Base-by-base conservation (phyloP, 2,888 invertebrate species). In the Hyposoter dolosus region DNA sequence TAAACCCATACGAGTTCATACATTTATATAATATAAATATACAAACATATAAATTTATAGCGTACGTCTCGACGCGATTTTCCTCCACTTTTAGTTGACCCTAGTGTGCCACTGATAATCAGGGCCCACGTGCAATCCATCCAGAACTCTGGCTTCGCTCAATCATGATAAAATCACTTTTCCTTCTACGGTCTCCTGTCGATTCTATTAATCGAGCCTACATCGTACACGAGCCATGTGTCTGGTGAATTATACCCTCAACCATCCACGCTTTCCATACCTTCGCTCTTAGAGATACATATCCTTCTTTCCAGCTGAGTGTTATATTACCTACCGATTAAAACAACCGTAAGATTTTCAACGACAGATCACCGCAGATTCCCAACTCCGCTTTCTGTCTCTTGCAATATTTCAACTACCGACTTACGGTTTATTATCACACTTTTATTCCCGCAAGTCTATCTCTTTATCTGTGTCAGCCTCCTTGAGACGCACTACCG, bases 131-230 rank as follows among this genome's bases (percentile, higher is more conserved):
- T 43, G 56, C 35, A 40, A 66, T 56, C 60, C 65, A 19, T 50
- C 60, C 32, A 56, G 43, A 68, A 68, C 72, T 78, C 78, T 76
- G 76, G 72, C 71, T 35, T 53, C 81, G 69, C 75, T 76, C 63
- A 69, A 83, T 76, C 77, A 23, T 74, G 84, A 78, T 72, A 85
- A 77, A 81, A 82, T 87, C 83, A 83, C 85, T 85, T 87, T 81
- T 87, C 85, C 85, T 87, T 81, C 78, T 82, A 79, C 65, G 78
- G 87, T 53, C 83, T 72, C 68, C 68, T 56, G 74, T 83, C 85
- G 71, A 83, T 83, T 72, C 75, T 80, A 40, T 83, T 85, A 71
- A 85, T 83, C 85, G 83, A 85, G 72, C 47, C 66, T 47, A 66
- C 72, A 60, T 50, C 63, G 56, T 63, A n/a, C 23, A 23, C 23